Percentiles rank a stretch among this genome's conserved stretches.
phyloP scores from a whole-genome alignment of 2,797 vertebrate genomes.

The Crenuchus spilurus region DNA sequence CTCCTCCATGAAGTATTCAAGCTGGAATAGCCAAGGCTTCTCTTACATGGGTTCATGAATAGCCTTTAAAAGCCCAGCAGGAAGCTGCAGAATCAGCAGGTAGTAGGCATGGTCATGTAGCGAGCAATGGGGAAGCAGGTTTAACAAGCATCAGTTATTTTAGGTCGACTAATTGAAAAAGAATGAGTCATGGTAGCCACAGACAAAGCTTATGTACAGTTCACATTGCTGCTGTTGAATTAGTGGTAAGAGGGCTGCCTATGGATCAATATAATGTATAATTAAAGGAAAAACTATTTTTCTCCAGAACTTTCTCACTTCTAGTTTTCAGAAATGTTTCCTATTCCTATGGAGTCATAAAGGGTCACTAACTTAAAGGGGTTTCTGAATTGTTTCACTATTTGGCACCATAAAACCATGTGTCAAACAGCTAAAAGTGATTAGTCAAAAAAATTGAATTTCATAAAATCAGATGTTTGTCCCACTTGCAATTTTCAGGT shows the following conservation, averaged over 20 bases:
- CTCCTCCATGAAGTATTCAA: background rate
- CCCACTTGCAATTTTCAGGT: no score
- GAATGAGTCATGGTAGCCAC: slow-evolving; percentile 24
- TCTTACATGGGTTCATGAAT: background rate
- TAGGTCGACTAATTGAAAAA: slow-evolving; percentile 36
- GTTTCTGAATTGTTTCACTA: no score
- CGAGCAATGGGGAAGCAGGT: slow-evolving; percentile 19
- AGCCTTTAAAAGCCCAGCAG: slow-evolving; percentile 10
- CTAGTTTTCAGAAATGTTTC: no score
- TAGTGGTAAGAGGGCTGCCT: background rate
- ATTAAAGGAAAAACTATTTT: no score
- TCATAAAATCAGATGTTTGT: no score
- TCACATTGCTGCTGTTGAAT: background rate
- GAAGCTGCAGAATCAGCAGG: slow-evolving; percentile 31
- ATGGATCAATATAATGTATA: background rate
- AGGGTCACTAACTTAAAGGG: no score
- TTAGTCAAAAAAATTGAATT: no score
- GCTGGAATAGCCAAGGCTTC: background rate
- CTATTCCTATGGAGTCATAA: no score
- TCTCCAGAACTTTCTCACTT: no score
- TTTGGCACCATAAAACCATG: no score
- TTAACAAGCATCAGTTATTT: slow-evolving; percentile 38
- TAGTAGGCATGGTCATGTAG: slow-evolving; percentile 2
- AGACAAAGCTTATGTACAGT: slow-evolving; percentile 1
- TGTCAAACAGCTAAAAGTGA: no score